These are phyloP conservation scores for Oophaga sylvatica DNA, from an alignment of 2,797 vertebrate genomes.

Conservation along the genomic window DNA sequence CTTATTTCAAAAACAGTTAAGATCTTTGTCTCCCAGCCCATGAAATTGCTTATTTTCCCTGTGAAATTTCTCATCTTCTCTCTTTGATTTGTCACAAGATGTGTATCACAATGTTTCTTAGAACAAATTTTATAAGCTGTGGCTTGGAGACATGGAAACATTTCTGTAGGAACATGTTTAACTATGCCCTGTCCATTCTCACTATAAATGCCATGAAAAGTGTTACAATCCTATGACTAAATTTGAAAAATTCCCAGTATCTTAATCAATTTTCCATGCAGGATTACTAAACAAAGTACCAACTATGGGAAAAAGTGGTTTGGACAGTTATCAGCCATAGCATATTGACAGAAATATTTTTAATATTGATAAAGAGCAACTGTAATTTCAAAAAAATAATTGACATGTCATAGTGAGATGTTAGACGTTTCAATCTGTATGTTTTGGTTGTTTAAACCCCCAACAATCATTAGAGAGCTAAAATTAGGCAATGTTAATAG, in stretches of 20 bases:
- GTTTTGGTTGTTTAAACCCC: too few relatives aligned
- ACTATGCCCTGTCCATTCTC: conserved; percentile 27
- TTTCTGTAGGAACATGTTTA: conserved; percentile 48
- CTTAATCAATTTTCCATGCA: background rate
- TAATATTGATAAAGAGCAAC: too few relatives aligned
- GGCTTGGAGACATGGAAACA: conserved; percentile 51
- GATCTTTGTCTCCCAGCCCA: conserved; percentile 55
- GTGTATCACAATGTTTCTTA: conserved; percentile 56
- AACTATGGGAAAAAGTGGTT: background rate
- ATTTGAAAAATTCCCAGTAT: background rate
- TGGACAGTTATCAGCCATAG: background rate
- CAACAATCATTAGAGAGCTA: too few relatives aligned
- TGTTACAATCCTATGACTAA: background rate
- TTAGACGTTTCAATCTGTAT: too few relatives aligned
- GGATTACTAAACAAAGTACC: background rate
- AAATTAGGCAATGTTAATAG: too few relatives aligned
- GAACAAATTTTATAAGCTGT: conserved; percentile 48
- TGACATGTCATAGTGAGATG: too few relatives aligned
- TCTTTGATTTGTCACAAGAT: conserved; percentile 59
- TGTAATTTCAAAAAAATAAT: too few relatives aligned
- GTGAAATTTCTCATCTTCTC: conserved; percentile 59
- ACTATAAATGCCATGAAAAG: background rate
- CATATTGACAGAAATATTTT: background rate
- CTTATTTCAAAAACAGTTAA: conserved; percentile 47
- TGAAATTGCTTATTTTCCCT: conserved; percentile 60